Conservation (phyloP, 2,888 invertebrate genomes). For the Erebia epiphron region DNA sequence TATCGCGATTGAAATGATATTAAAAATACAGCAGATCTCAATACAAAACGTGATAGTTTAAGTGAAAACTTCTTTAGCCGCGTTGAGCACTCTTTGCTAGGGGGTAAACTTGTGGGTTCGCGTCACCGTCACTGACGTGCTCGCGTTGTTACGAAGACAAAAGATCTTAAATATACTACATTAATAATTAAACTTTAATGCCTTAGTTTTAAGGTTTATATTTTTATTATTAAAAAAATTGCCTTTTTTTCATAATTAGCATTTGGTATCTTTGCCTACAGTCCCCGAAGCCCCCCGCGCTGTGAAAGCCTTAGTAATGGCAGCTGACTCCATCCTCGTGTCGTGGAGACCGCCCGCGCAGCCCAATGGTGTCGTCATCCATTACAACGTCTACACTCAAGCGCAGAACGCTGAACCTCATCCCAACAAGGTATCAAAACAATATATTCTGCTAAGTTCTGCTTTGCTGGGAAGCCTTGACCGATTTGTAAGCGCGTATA, state of each 20-base stretch:
- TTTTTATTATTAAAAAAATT: too few species aligned
- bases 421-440: conserved; percentile 85
- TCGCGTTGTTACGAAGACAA: too few species aligned
- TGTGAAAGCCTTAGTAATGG: conserved; percentile 96
- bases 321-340: conserved; percentile 94
- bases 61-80: too few species aligned
- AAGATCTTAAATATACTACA: too few species aligned
- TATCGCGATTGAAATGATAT: too few species aligned
- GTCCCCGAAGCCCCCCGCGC: conserved; percentile 97
- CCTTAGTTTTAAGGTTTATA: too few species aligned
- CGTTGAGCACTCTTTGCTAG: too few species aligned
- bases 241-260: neutral
- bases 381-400: conserved; percentile 95
- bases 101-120: too few species aligned
- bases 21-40: neutral
- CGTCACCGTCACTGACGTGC: too few species aligned
- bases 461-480: too few species aligned
- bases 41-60: too few species aligned
- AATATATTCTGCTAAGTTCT: neutral
- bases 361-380: conserved; percentile 95
- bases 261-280: conserved; percentile 55
- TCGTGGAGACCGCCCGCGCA: conserved; percentile 97
- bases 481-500: neutral
- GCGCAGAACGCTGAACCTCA: conserved; percentile 88
- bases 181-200: too few species aligned